A percentile compares a stretch with the other conserved stretches of the same genome.
Conservation (phyloP, 2,113 vertebrate species). For the Ammodramus savannarum region DNA sequence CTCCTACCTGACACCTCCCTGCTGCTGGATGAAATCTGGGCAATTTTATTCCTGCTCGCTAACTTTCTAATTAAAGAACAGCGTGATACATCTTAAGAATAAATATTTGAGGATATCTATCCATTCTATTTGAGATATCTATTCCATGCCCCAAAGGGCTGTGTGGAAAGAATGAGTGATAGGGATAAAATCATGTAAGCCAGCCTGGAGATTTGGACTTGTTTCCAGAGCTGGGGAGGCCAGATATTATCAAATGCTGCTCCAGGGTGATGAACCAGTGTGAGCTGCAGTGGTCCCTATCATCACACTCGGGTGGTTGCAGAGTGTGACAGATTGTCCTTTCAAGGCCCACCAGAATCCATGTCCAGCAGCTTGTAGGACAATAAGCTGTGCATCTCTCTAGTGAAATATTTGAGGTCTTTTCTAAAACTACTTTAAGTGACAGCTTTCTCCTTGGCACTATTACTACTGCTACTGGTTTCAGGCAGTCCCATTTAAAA, state of each 20-base stretch:
- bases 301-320: not conserved
- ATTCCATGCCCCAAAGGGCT: not conserved
- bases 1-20: not conserved
- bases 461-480: not conserved
- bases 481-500: not conserved
- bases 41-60: not conserved
- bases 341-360: not conserved
- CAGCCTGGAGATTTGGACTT: not conserved
- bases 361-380: not conserved
- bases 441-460: not conserved
- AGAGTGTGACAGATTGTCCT: not conserved
- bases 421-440: not conserved
- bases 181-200: not conserved
- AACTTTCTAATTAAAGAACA: not conserved
- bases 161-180: not conserved
- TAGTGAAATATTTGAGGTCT: not conserved
- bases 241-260: not conserved
- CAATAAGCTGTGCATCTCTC: not conserved
- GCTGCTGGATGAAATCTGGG: not conserved
- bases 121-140: not conserved
- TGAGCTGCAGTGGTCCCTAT: not conserved
- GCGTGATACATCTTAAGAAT: rapidly evolving
- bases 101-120: not conserved
- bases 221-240: not conserved
- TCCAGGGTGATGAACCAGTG: not conserved